These are phyloP conservation scores for Eueremaeus valkanovi DNA, from an alignment of 2,888 invertebrate genomes.

Conservation along the genomic window DNA sequence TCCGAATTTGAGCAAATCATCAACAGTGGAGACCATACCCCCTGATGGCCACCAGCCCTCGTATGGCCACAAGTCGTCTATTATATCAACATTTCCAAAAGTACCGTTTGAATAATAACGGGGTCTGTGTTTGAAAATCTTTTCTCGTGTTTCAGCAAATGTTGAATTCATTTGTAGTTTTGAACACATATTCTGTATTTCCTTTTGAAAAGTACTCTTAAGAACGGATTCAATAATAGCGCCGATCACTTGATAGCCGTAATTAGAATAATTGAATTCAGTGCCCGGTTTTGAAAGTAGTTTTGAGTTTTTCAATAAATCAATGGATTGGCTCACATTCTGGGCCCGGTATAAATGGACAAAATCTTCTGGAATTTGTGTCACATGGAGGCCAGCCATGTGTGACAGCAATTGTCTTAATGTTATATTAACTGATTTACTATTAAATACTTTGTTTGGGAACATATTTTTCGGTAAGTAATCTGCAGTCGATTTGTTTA, in stretches of 20 bases:
- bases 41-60: slow-evolving; percentile 13
- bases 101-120: too few relatives aligned
- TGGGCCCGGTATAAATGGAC: neutral
- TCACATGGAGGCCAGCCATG: slow-evolving; percentile 14
- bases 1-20: slow-evolving; percentile 20
- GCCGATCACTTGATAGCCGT: slow-evolving; percentile 35
- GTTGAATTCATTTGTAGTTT: slow-evolving; percentile 4
- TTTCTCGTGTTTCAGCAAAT: neutral
- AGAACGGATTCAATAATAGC: slow-evolving; percentile 34
- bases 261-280: slow-evolving; percentile 32
- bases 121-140: slow-evolving; percentile 7
- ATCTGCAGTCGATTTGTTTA: neutral
- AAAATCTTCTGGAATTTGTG: slow-evolving; percentile 1
- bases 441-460: slow-evolving; percentile 4
- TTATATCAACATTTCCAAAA: too few relatives aligned
- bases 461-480: slow-evolving; percentile 15
- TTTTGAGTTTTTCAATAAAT: slow-evolving; percentile 22
- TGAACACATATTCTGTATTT: neutral
- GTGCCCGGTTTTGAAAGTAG: slow-evolving; percentile 36
- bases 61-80: too few relatives aligned
- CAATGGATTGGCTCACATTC: slow-evolving; percentile 7
- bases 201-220: neutral
- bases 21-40: slow-evolving; percentile 23
- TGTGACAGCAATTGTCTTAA: slow-evolving; percentile 31
- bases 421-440: slow-evolving; percentile 3